Evolutionary conservation across 2,113 vertebrate genomes (phyloP), one percentile per base, ranked within the genome.

Genomic region (Chroicocephalus ridibundus): DNA sequence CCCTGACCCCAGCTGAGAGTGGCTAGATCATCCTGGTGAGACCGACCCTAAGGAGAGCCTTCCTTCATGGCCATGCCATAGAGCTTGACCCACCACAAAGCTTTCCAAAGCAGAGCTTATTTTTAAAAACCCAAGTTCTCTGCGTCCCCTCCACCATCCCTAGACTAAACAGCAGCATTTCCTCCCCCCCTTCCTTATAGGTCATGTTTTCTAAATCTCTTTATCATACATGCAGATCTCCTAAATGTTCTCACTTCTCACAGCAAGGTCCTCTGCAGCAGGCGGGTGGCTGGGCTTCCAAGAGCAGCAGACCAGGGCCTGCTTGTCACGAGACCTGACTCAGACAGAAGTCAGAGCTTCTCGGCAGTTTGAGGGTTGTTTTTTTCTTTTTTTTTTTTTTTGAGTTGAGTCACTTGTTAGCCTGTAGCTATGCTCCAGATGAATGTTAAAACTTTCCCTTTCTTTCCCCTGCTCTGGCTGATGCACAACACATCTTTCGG

Each of bases 401-500:
- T 22, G 51, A 78, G 42, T 60, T 83, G 40, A 66, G 69, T 78
- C 40, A 58, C 36, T 90, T 51, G 27, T 58, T 69, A 94, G 82
- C 62, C 86, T 2, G 1, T 34, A 81, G 64, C 74, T 36, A 26
- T 11, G 46, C 13, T 68, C 64, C 60, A 74, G 27, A 65, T 26
- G 17, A 65, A 89, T 32, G 42, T 60, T 58, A 54, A 86, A 89
- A 95, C 95, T 95, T 96, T 96, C 91, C 72, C 94, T 96, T 93
- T 86, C 81, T 66, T 68, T 86, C 66, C 31, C 38, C 72, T 77
- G 24, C 26, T 8, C 32, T 8, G 51, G 10, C 11, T 83, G 68
- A 81, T 3, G 6, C 69, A 29, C 64, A 52, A 31, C 2, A 2
- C 6, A 6, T 9, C 27, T 74, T 72, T 60, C 0, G 0, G 46